phyloP scores from a whole-genome alignment of 2,113 vertebrate species.

The Megaptera novaeangliae region DNA sequence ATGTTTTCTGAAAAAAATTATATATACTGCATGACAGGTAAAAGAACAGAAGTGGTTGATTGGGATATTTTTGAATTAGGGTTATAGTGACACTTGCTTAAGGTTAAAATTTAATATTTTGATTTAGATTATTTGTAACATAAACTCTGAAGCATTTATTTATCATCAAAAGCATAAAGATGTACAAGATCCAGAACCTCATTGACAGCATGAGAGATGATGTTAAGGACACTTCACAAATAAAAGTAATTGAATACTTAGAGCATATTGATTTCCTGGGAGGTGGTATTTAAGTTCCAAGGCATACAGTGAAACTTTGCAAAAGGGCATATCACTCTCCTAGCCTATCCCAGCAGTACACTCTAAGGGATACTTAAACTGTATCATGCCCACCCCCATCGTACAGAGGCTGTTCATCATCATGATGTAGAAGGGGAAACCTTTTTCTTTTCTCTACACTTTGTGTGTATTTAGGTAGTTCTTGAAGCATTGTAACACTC shows the following conservation, averaged over 20 bases:
- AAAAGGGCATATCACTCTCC: neutral
- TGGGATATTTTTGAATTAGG: neutral
- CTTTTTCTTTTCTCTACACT: neutral
- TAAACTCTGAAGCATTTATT: slow-evolving; percentile 16
- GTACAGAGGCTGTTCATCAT: neutral
- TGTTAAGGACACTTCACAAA: slow-evolving; percentile 8
- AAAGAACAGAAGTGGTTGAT: neutral
- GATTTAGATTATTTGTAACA: slow-evolving; percentile 26
- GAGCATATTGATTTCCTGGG: neutral
- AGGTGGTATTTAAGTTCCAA: neutral
- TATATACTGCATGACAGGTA: neutral
- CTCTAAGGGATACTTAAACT: neutral
- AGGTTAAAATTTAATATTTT: slow-evolving; percentile 12
- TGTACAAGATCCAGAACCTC: neutral
- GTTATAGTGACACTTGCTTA: neutral
- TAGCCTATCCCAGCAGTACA: neutral
- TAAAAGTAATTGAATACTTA: neutral
- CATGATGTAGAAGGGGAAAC: neutral
- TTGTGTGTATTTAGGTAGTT: neutral
- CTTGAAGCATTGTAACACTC: neutral
- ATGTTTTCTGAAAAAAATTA: neutral
- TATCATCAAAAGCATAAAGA: neutral
- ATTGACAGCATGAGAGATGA: neutral
- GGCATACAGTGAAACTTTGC: neutral
- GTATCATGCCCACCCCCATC: neutral